Base-by-base conservation (phyloP, 2,888 invertebrate genomes). In the Ligdia adustata region DNA sequence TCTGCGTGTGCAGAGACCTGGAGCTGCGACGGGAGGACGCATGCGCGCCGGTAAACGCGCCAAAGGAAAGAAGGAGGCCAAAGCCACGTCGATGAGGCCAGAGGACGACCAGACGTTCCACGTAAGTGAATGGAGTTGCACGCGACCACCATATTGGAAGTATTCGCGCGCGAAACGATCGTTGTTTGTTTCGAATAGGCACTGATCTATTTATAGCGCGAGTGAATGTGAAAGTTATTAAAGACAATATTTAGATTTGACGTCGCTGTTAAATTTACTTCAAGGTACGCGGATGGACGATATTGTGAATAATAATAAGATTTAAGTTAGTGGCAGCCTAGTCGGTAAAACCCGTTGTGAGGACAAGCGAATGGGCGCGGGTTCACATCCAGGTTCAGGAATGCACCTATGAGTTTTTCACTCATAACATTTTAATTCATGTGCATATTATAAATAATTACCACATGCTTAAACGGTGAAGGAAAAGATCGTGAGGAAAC, bases 1-100 rank as follows among this genome's bases (percentile, higher is more conserved):
- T 63, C 74, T 80, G 47, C 84, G 86, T 40, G 82, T 87, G 33
- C 89, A 90, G 55, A 79, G 90, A 54, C 83, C 82, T 34, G 81
- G 81, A 55, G 78, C 64, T 7, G 64, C 67, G 41, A 55, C 69
- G 24, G 48, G 52, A 18, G 61, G 68, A 62, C 86, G 88, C 88
- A 66, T 78, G 88, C 89, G 88, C 70, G 62, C 62, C 29, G 74
- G 67, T 14, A 80, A 82, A 67, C 80, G 80, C 69, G 79, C 73
- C 59, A 80, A 83, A 70, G 53, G 68, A 56, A 70, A 70, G 58
- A 71, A 72, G 52, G 61, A 69, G 26, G 52, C 46, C 37, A 49
- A 61, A 39, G 14, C 61, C 32, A 54, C 64, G 38, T 37, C 56
- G 43, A 57, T n/a, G 1, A 6, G 22, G 22, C 22, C 22, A n/a